Conservation (phyloP, 2,888 invertebrate species). For the Zygogramma bicolorata region DNA sequence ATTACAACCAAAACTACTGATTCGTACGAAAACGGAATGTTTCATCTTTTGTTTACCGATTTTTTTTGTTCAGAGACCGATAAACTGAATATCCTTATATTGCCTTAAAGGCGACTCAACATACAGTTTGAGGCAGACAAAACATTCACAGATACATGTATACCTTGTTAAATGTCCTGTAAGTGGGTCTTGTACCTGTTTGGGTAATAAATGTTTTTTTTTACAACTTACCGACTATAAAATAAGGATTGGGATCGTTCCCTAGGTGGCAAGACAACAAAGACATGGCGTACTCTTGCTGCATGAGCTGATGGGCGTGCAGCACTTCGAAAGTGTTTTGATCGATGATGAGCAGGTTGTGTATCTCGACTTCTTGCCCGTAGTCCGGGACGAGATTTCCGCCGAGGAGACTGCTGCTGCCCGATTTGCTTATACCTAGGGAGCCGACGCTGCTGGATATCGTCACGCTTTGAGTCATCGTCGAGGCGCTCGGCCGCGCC, state of each 20-base stretch:
- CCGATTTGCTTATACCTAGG: slow-evolving; percentile 67
- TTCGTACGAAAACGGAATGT: no score
- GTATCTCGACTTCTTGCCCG: slow-evolving; percentile 90
- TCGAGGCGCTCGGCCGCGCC: slow-evolving; percentile 81
- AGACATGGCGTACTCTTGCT: slow-evolving; percentile 91
- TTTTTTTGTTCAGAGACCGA: no score
- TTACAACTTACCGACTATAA: slow-evolving; percentile 81
- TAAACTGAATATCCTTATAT: no score
- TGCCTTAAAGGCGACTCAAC: no score
- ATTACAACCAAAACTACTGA: no score
- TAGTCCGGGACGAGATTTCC: slow-evolving; percentile 68
- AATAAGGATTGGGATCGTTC: slow-evolving; percentile 92
- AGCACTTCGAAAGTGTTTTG: slow-evolving; percentile 98
- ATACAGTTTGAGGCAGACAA: no score
- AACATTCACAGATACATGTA: background rate
- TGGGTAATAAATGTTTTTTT: no score
- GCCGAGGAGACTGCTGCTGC: slow-evolving; percentile 60
- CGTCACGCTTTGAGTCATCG: slow-evolving; percentile 76
- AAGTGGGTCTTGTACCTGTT: no score
- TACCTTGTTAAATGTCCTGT: no score
- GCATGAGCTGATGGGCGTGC: slow-evolving; percentile 93
- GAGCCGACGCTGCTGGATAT: slow-evolving; percentile 70
- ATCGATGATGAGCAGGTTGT: slow-evolving; percentile 91
- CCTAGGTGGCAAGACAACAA: slow-evolving; percentile 91
- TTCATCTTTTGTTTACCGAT: no score